phyloP scores from a whole-genome alignment of 2,113 vertebrate genomes.

The Heterotis niloticus region DNA sequence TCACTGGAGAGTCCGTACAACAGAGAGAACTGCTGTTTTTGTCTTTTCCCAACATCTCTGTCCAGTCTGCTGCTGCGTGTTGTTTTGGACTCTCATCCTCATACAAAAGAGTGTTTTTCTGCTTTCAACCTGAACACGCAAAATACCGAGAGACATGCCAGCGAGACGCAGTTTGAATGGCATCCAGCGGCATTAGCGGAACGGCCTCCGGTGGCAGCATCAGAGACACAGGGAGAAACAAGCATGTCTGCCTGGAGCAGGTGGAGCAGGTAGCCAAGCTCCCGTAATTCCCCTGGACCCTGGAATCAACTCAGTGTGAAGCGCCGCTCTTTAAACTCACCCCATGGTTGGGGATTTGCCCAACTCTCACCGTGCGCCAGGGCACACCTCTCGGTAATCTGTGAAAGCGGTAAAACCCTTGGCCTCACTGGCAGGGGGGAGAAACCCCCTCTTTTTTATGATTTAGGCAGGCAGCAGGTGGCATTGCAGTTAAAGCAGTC shows the following conservation, averaged over 20 bases:
- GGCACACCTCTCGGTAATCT: conserved; percentile 9
- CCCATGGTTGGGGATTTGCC: conserved; percentile 16
- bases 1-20: not conserved
- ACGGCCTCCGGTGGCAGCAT: not conserved
- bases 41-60: not conserved
- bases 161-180: not conserved
- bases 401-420: not conserved
- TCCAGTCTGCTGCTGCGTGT: not conserved
- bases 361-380: not conserved
- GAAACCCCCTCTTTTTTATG: not conserved
- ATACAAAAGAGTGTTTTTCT: not conserved
- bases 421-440: not conserved
- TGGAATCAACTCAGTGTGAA: not conserved
- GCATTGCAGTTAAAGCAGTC: not conserved
- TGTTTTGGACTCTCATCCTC: not conserved
- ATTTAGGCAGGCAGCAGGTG: not conserved
- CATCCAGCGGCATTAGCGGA: conserved; percentile 1
- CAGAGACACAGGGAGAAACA: not conserved
- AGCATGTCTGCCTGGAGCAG: conserved; percentile 2
- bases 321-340: conserved; percentile 8
- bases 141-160: not conserved
- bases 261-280: not conserved
- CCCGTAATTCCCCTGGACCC: not conserved
- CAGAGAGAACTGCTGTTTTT: not conserved
- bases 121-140: not conserved